Base-by-base conservation (phyloP, 1,140 invertebrate genomes). In the Eupeodes corollae region DNA sequence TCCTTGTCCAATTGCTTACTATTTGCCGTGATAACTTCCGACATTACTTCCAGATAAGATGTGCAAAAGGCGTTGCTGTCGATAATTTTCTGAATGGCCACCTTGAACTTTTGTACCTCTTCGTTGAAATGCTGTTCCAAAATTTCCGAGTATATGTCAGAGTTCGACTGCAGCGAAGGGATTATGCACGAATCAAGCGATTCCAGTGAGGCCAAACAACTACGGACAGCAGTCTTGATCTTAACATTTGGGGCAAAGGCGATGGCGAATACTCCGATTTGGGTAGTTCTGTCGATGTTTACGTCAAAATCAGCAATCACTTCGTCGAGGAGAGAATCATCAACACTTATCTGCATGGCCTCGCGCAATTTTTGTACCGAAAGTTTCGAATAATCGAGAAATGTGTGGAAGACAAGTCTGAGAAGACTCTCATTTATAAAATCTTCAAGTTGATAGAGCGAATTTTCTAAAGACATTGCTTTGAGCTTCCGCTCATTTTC, bases 221-320 rank as follows among this genome's bases (percentile, higher is more conserved):
- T 67, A 19, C 63, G 56, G 5, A 67, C 55, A 9, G 51, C 49
- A 1, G 63, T 67, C 47, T 61, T 67, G n/a, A 58, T 51, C 52
- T 61, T 67, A 5, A 58, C 18, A 37, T 48, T 61, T 2, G 56
- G 52, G 0, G 61, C 56, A 41, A 61, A 64, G 5, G 59, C 52
- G 18, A 62, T 59, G 0, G 61, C 59, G 53, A 67, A 67, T 34
- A 61, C 54, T 1, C 63, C 63, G 15, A 67, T 64, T 47, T 67
- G 63, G 8, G 59, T 59, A 14, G 56, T 55, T 1, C 63, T 53
- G 57, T 67, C 63, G 11, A 67, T 48, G 46, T 67, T 67, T 1
- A 67, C 61, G 58, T 67, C 63, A 45, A 67, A 67, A 41, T 67
- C 63, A 2, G 63, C 63, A 21, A 67, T 67, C 0, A 56, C 53